Base-by-base conservation (phyloP, 2,888 invertebrate genomes). In the Xestia sexstrigata region DNA sequence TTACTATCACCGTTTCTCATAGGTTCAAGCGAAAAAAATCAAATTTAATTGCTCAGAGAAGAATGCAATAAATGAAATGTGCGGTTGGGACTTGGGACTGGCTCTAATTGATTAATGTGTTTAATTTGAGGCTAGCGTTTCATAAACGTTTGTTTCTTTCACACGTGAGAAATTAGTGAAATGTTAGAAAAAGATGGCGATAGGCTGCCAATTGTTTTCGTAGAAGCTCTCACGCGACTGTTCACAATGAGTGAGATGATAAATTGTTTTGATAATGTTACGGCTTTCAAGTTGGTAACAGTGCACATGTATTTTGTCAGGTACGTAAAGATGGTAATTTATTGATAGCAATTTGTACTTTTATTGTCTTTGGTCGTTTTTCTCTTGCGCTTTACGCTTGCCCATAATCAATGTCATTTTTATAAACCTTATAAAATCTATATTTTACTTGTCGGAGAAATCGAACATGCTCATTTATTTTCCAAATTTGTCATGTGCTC, bases 201-300 rank as follows among this genome's bases (percentile, higher is more conserved):
- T 60, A 89, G 74, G 79, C 79, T 78, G 82, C 71, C 83, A 77
- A 92, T 92, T 91, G 92, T 92, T 90, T 89, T 85, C 81, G 75
- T 83, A 81, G 83, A 88, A 85, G 85, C 91, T 92, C 92, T 92
- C 93, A 92, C 89, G 89, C 89, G 89, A 84, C 84, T 78, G 84
- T 87, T 79, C 72, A 81, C 89, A 86, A 90, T 91, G 92, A 92
- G 90, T 90, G 88, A 88, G 88, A 89, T 86, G 92, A 93, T 93
- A 88, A 92, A 93, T 91, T 91, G 92, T 93, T 92, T 90, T 92
- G 92, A 93, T 93, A 91, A 91, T 87, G 81, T 79, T 83, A 87
- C 74, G 74, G 70, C 79, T 86, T 89, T 88, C 74, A 30, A 82
- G 81, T 35, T 2, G 35, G 35, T 87, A 88, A 85, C 89, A 82